Evolutionary conservation across 2,888 invertebrate genomes (phyloP).

Genomic region (Agriopis leucophaearia): DNA sequence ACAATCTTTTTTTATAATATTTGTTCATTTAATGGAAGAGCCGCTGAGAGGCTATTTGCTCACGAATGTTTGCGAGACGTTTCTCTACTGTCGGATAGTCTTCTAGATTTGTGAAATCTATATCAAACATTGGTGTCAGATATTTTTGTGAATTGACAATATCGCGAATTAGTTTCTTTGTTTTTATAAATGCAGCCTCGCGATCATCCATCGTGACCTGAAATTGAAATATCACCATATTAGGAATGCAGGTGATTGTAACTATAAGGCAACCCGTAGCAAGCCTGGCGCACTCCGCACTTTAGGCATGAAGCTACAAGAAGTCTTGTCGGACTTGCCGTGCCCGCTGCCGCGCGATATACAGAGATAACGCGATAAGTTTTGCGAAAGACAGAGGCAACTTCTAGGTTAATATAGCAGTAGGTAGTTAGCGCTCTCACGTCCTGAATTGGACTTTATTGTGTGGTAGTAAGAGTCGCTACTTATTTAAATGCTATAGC

Average conservation of each 20-base stretch:
- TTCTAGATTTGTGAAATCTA: constrained; percentile 65
- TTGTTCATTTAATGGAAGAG: constrained; percentile 63
- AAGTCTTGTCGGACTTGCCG: too few relatives aligned
- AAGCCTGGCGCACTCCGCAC: too few relatives aligned
- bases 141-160: constrained; percentile 66
- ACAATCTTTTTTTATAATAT: constrained; percentile 61
- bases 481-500: too few relatives aligned
- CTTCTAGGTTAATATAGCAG: too few relatives aligned
- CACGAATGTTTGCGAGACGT: constrained; percentile 61
- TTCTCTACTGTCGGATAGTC: constrained; percentile 64
- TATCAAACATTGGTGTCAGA: constrained; percentile 73
- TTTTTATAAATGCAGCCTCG: constrained; percentile 68
- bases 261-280: too few relatives aligned
- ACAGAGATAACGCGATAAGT: too few relatives aligned
- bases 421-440: too few relatives aligned
- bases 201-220: constrained; percentile 73
- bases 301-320: too few relatives aligned
- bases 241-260: background rate
- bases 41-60: constrained; percentile 71
- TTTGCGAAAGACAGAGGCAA: too few relatives aligned
- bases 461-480: too few relatives aligned
- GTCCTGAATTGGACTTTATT: too few relatives aligned
- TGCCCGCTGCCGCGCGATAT: too few relatives aligned
- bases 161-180: constrained; percentile 66
- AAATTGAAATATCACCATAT: constrained; percentile 9